phyloP scores from a whole-genome alignment of 2,113 vertebrate genomes.

The Hemiscyllium ocellatum region DNA sequence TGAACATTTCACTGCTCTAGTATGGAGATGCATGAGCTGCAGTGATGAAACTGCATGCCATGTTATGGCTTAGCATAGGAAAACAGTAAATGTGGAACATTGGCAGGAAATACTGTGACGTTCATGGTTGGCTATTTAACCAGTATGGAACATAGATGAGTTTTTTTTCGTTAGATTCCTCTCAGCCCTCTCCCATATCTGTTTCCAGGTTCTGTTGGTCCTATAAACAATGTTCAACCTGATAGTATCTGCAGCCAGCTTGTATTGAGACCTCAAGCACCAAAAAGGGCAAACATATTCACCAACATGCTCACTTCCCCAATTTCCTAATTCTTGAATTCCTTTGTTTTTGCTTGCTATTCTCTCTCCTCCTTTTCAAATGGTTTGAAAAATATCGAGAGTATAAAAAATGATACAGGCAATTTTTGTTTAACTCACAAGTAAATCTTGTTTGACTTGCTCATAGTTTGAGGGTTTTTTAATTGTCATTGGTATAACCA shows the following conservation, averaged over 20 bases:
- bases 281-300: background rate
- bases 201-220: background rate
- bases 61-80: background rate
- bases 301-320: background rate
- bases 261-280: background rate
- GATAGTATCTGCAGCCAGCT: background rate
- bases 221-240: background rate
- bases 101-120: background rate
- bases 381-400: background rate
- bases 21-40: background rate
- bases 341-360: background rate
- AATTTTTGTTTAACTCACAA: background rate
- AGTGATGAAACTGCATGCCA: too few species aligned
- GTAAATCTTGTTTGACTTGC: background rate
- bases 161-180: background rate
- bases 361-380: background rate
- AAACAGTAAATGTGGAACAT: background rate
- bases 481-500: background rate
- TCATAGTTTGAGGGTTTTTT: background rate
- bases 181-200: background rate
- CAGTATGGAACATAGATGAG: background rate
- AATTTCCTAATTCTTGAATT: background rate
- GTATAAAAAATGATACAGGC: background rate
- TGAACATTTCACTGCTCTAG: background rate
- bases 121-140: background rate